A percentile compares a stretch with the other conserved stretches of the same genome.
These are phyloP conservation scores for Phortica variegata DNA, from an alignment of 1,140 invertebrate genomes.

Conservation along the genomic window DNA sequence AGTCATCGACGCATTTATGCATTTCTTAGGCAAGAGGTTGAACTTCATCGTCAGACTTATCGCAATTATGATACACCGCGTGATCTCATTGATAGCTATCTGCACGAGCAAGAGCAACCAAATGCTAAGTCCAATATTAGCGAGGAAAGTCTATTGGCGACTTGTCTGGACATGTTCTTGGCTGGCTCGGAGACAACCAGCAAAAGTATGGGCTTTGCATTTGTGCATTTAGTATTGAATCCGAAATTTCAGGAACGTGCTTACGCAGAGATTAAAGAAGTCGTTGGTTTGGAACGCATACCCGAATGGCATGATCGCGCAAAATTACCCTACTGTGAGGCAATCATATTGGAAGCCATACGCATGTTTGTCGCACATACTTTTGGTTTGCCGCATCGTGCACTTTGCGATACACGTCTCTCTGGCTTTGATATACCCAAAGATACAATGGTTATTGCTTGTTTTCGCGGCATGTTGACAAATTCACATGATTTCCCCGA, in stretches of 20 bases:
- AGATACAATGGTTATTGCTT: slow-evolving; percentile 82
- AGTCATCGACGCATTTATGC: slow-evolving; percentile 71
- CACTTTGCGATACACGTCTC: slow-evolving; percentile 69
- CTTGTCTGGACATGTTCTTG: slow-evolving; percentile 80
- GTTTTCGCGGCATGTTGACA: slow-evolving; percentile 75
- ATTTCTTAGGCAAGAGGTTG: slow-evolving; percentile 72
- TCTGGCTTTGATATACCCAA: slow-evolving; percentile 76
- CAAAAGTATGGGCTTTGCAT: slow-evolving; percentile 74
- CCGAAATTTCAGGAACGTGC: slow-evolving; percentile 79
- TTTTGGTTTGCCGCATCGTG: slow-evolving; percentile 76
- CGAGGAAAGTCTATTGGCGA: slow-evolving; percentile 72
- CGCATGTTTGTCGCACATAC: slow-evolving; percentile 77
- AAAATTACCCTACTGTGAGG: slow-evolving; percentile 74
- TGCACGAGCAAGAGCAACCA: slow-evolving; percentile 66
- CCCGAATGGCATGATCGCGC: slow-evolving; percentile 69
- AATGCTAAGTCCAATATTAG: slow-evolving; percentile 58
- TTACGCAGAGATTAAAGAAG: slow-evolving; percentile 75
- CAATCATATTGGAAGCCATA: slow-evolving; percentile 73
- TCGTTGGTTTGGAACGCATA: slow-evolving; percentile 68
- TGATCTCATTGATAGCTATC: slow-evolving; percentile 85
- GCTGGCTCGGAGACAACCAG: slow-evolving; percentile 81
- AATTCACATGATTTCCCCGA: slow-evolving; percentile 70
- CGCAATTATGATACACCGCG: slow-evolving; percentile 64
- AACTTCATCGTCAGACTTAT: slow-evolving; percentile 72
- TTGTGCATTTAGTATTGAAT: slow-evolving; percentile 74